Evolutionary conservation across 2,113 vertebrate species (phyloP), one percentile per base, ranked within the genome.

Genomic region (Nycticryphes semicollaris): DNA sequence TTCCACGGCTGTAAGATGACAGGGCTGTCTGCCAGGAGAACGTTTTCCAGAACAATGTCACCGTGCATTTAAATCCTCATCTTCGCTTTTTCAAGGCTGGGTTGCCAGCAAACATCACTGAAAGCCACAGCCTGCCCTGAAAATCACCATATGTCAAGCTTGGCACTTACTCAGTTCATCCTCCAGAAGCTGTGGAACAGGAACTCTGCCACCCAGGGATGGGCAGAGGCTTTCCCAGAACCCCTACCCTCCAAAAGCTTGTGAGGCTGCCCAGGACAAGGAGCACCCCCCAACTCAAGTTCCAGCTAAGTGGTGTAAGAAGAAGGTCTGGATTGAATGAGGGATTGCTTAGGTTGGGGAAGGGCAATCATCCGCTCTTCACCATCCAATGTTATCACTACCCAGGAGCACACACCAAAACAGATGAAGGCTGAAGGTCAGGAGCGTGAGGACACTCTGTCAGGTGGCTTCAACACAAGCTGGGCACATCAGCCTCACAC

Each of bases 81-180:
- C 70, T 77, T 43, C 51, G 62, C 70, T 56, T 89, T 82, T 76
- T 43, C 24, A 0, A 70, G 64, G 35, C 47, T 50, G 20, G 18
- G 28, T 11, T 94, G 94, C 73, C 94, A 92, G 81, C 74, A 95
- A 86, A 45, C 73, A 72, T 45, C 87, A 57, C 77, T 14, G 54
- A 93, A 70, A 0, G 0, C 73, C 1, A 0, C 87, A 81, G 86
- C 39, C 80, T 93, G 79, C 64, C 89, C 86, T 14, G 6, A 82
- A 89, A 90, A 89, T 48, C 86, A 89, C 82, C 77, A 28, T 86
- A 84, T 90, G 84, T 84, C 76, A 86, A 62, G 37, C 54, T 63
- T 90, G 83, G 91, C 85, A 89, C 48, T 37, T 15, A 37, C 54
- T 69, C 12, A 1, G n/a, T 92, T 60, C 82, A 85, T 76, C 54